These are phyloP conservation scores for Mormyrops boulengeri DNA, from an alignment of 2,797 vertebrate genomes.

Conservation along the genomic window DNA sequence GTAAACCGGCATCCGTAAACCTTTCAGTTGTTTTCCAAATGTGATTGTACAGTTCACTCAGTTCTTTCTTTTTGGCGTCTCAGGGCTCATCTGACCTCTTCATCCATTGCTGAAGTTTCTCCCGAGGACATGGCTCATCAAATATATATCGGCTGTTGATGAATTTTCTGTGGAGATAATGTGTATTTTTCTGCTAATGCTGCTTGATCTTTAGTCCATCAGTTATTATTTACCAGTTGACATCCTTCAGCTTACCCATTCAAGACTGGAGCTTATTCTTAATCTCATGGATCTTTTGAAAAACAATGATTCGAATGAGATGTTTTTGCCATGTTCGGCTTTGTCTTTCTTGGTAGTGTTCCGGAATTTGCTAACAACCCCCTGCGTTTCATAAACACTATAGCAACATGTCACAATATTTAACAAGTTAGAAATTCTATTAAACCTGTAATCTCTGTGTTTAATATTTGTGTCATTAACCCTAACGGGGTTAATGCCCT, in stretches of 20 bases:
- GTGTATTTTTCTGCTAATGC: not conserved
- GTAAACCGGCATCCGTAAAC: not conserved
- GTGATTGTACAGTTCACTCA: not conserved
- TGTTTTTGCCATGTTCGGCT: not conserved
- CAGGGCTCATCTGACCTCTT: not conserved
- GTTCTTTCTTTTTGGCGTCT: not conserved
- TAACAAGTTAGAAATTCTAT: not conserved
- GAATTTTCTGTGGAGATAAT: not conserved
- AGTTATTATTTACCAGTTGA: not conserved
- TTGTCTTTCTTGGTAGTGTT: not conserved
- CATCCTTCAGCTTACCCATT: not conserved
- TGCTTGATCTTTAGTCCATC: not conserved
- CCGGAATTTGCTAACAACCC: not conserved
- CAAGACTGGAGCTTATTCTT: not conserved
- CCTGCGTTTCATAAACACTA: not conserved
- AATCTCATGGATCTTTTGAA: not conserved
- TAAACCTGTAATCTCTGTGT: not conserved
- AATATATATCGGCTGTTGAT: not conserved
- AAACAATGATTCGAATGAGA: not conserved
- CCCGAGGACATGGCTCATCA: not conserved
- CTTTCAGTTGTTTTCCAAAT: not conserved
- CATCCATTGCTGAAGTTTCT: not conserved
- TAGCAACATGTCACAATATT: not conserved
- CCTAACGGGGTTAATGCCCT: not conserved
- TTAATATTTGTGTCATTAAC: not conserved